Conservation (phyloP, 1,140 invertebrate genomes). For the Caenorhabditis briggsae region DNA sequence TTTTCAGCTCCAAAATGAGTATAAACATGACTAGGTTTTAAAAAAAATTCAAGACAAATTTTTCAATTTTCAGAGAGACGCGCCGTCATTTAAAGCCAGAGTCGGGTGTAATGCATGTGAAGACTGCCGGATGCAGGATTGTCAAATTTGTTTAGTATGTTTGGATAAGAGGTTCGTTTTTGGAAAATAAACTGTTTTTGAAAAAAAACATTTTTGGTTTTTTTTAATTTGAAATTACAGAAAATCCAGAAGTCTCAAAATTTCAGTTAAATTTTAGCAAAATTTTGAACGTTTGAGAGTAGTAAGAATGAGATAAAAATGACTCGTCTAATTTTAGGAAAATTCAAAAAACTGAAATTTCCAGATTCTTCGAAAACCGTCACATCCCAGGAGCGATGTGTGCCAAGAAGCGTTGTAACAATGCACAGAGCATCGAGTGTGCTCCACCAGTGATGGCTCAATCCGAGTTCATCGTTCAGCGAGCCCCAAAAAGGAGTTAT, state of each 20-base stretch:
- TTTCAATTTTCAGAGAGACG: conserved; percentile 71
- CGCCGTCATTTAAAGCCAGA: conserved; percentile 76
- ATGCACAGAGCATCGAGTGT: conserved; percentile 74
- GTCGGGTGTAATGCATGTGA: conserved; percentile 76
- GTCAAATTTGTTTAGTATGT: conserved; percentile 76
- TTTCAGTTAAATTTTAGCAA: no score
- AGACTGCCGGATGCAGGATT: conserved; percentile 75
- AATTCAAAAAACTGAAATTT: conserved; percentile 49
- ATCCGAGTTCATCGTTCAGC: conserved; percentile 30
- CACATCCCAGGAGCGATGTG: conserved; percentile 77
- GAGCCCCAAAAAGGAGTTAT: conserved; percentile 30
- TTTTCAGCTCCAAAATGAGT: no score
- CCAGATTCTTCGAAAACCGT: conserved; percentile 75
- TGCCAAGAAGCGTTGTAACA: conserved; percentile 77
- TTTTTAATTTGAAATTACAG: neutral
- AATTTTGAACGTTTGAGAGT: no score
- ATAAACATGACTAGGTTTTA: no score
- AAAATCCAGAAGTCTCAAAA: no score
- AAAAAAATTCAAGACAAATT: no score
- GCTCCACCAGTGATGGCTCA: conserved; percentile 51
- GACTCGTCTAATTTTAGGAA: no score
- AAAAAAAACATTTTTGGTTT: no score
- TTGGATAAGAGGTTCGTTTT: conserved; percentile 71
- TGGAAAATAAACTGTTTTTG: no score
- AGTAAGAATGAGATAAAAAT: no score